Base-by-base conservation (phyloP, 2,888 invertebrate species). In the Chironomus riparius region DNA sequence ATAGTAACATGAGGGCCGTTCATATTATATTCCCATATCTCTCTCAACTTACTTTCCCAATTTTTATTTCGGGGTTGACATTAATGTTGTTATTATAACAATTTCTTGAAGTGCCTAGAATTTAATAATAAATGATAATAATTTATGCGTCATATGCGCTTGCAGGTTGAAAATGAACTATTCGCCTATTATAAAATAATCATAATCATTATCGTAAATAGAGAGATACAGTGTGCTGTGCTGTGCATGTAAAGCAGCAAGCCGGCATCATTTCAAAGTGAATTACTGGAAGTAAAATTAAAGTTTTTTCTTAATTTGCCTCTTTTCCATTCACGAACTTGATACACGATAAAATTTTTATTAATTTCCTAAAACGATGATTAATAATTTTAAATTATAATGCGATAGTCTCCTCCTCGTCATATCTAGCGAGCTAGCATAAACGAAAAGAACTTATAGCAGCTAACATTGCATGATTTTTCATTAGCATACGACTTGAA, bases 311-410 rank as follows among this genome's bases (percentile, higher is more conserved):
- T 50, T 6, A 50, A 1, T 6, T 15, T 15, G 4, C 15, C 15
- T 56, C 4, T 15, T 15, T 15, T n/a, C 7, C 56, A 13, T 18
- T 56, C 7, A 18, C 56, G n/a, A n/a, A 18, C 15, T 56, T 18
- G 18, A 56, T 56, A 15, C 56, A 56, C 6, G n/a, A 56, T 15
- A 56, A 15, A 56, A 15, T 15, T 65, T n/a, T 65, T 65, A 56
- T 56, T 56, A 56, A 56, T 65, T 65, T 65, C 65, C 24, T 24
- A 13, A 21, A 24, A 24, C 65, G 65, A 65, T 65, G 65, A 65
- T 65, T 65, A 65, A 65, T 65, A 65, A 65, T 65, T n/a, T 65
- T 65, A 65, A 65, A 65, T 65, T 65, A 65, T 65, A 24, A 65
- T 65, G 6, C 21, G 21, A 24, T 24, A 65, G 4, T 65, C 24